phyloP scores from a whole-genome alignment of 2,113 vertebrate genomes.

The Cyanistes caeruleus region DNA sequence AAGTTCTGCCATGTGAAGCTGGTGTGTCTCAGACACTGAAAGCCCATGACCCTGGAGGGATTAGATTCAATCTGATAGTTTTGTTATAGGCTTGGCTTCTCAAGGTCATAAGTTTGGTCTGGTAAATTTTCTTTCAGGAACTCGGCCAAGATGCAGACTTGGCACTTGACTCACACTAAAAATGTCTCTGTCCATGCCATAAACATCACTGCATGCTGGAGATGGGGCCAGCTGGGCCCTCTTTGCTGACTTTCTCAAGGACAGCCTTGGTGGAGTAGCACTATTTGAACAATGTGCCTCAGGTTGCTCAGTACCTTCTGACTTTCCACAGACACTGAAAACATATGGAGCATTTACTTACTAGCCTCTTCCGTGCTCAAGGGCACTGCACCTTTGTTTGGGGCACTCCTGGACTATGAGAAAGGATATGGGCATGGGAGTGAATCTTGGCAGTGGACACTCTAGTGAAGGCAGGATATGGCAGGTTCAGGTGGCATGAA shows the following conservation, averaged over 20 bases:
- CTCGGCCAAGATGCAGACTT: not conserved
- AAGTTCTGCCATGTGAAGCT: not conserved
- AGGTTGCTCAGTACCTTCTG: not conserved
- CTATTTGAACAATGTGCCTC: not conserved
- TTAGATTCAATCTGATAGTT: not conserved
- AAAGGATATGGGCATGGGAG: not conserved
- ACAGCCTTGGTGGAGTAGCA: not conserved
- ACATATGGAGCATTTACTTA: not conserved
- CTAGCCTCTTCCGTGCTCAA: not conserved
- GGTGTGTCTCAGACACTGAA: not conserved
- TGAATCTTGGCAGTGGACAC: not conserved
- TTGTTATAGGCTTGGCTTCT: not conserved
- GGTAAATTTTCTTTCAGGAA: constrained; percentile 19
- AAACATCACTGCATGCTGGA: constrained; percentile 19
- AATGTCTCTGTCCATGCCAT: constrained; percentile 17
- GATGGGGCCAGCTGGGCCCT: not conserved
- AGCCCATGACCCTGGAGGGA: not conserved
- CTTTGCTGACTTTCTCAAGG: constrained; percentile 10
- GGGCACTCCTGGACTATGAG: not conserved
- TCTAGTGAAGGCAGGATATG: not conserved
- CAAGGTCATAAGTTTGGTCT: not conserved
- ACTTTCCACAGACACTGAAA: not conserved
- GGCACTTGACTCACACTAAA: not conserved
- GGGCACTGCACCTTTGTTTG: not conserved
- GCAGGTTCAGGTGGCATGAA: not conserved